These are phyloP conservation scores for Notarius quadriscutis DNA, from an alignment of 2,113 vertebrate genomes.

Conservation along the genomic window DNA sequence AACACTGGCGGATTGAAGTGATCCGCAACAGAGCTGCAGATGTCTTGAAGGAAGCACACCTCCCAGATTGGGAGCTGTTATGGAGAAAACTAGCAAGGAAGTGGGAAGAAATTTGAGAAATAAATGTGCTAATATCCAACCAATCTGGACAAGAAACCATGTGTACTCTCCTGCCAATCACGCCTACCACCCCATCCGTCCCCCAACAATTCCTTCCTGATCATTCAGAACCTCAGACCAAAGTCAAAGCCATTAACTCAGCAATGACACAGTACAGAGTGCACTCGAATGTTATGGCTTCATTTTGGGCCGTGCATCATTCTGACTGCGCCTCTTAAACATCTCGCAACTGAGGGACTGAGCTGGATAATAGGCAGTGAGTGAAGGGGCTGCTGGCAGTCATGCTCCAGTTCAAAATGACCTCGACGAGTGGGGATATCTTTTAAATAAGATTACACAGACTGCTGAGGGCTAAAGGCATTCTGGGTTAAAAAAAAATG, in stretches of 20 bases:
- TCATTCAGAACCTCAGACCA: neutral
- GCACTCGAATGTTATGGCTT: neutral
- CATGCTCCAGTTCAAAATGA: conserved; percentile 58
- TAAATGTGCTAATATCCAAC: neutral
- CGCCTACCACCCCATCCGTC: neutral
- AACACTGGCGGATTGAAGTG: neutral
- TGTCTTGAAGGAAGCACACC: neutral
- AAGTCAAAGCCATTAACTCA: neutral
- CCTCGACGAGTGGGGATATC: conserved; percentile 59
- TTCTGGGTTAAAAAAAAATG: neutral
- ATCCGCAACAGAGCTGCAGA: neutral
- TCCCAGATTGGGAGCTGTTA: neutral
- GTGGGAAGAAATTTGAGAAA: neutral
- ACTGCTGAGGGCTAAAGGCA: conserved; percentile 35
- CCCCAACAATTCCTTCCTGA: neutral
- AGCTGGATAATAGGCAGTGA: conserved; percentile 8
- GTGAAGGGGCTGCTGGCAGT: conserved; percentile 36
- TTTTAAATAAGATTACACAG: conserved; percentile 62
- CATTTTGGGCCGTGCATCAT: neutral
- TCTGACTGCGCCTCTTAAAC: neutral
- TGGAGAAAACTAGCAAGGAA: neutral
- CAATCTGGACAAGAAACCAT: neutral
- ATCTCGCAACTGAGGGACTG: conserved; percentile 9
- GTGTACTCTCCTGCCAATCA: neutral
- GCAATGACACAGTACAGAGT: neutral